Evolutionary conservation across 2,113 vertebrate species (phyloP), one percentile per base, ranked within the genome.

Genomic region (Camelus bactrianus): DNA sequence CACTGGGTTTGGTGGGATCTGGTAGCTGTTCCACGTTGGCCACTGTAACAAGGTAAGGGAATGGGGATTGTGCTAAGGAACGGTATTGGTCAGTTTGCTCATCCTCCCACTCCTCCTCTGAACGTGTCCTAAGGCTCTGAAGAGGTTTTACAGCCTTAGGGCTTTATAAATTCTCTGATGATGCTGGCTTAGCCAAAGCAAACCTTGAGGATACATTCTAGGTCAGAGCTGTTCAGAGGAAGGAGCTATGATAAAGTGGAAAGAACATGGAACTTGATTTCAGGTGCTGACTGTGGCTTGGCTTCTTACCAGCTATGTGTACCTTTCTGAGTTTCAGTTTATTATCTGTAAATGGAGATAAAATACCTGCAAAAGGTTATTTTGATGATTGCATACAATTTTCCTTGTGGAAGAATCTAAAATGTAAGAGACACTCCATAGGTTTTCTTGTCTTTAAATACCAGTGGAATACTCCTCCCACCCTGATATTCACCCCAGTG

Each of bases 331-430:
- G 54, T 73, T 92, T 95, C 30, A 92, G 24, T 30, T 86, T 89
- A 60, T 46, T 81, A 72, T 93, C 60, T 93, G 35, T 54, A 92
- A 92, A 79, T 94, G 84, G 56, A 95, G 79, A 79, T 69, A 90
- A 92, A 94, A 76, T 82, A 86, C 22, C 10, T 62, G 8, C 48
- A 17, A 54, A 77, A 62, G 26, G 13, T 72, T 88, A 64, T 75
- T 82, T 92, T 73, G 30, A 82, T 80, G 54, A 86, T 28, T 58
- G 92, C 60, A 62, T 72, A 38, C 2, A 42, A 77, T 70, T 92
- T 81, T 70, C 75, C 28, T 73, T 95, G 73, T 72, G 38, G n/a
- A 95, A 76, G 50, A 62, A 20, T 86, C 35, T 93, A 93, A 93
- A 76, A 79, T 22, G 67, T 56, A 5, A 48, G 19, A 84, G 42